Percentiles rank a stretch among this genome's conserved stretches.
Conservation (phyloP, 2,888 invertebrate species). For the Esperia sulphurella region DNA sequence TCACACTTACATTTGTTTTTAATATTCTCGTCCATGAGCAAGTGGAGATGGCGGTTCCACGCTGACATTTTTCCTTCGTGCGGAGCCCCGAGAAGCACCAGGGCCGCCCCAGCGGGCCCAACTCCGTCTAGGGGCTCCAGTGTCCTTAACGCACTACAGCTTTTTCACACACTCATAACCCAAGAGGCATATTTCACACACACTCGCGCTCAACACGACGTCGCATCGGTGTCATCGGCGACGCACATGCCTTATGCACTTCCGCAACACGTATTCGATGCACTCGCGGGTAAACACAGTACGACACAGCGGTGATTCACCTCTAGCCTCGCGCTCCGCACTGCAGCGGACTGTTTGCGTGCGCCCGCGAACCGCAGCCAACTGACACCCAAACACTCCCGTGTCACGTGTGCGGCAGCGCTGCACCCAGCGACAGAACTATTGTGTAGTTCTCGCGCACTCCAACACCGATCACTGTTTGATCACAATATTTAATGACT, state of each 20-base stretch:
- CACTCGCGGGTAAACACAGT: slow-evolving; percentile 73
- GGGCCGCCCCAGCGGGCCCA: slow-evolving; percentile 81
- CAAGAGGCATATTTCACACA: slow-evolving; percentile 66
- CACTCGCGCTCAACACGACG: slow-evolving; percentile 65
- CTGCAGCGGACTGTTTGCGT: slow-evolving; percentile 63
- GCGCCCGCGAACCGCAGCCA: slow-evolving; percentile 58
- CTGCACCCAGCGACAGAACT: slow-evolving; percentile 42
- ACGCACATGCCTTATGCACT: slow-evolving; percentile 73
- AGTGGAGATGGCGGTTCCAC: slow-evolving; percentile 87
- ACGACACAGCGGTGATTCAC: slow-evolving; percentile 71
- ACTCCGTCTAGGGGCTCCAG: slow-evolving; percentile 82
- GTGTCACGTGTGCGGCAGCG: slow-evolving; percentile 63
- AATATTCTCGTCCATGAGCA: slow-evolving; percentile 85
- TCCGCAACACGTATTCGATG: slow-evolving; percentile 70
- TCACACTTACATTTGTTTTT: slow-evolving; percentile 83
- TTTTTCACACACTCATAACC: slow-evolving; percentile 79
- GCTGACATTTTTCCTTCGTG: slow-evolving; percentile 83
- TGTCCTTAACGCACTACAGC: slow-evolving; percentile 75
- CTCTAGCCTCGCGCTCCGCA: slow-evolving; percentile 65
- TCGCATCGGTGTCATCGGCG: slow-evolving; percentile 72
- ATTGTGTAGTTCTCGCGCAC: slow-evolving; percentile 46
- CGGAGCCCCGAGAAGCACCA: slow-evolving; percentile 79
- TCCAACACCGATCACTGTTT: slow-evolving; percentile 38
- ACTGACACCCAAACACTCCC: slow-evolving; percentile 72
- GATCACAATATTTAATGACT: slow-evolving; percentile 46